Evolutionary conservation across 2,797 vertebrate species (phyloP).

Genomic region (Brachyrhaphis roseni): DNA sequence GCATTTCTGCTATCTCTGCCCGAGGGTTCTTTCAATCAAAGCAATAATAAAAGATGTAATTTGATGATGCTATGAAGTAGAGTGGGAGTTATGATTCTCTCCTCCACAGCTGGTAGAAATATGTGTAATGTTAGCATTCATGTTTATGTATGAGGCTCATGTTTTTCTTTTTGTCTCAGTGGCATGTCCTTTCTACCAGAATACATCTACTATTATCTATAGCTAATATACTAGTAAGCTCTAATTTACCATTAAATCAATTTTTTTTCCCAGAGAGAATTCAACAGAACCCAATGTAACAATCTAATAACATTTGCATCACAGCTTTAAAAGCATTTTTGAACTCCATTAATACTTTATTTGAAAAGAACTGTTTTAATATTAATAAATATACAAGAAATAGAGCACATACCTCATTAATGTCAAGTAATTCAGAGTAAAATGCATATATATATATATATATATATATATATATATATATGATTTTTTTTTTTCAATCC

Average conservation of each 20-base stretch:
- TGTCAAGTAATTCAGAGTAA: not conserved
- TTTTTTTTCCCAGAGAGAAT: not conserved
- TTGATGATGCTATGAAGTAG: conserved; percentile 3
- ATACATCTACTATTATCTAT: too few relatives aligned
- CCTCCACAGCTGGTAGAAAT: not conserved
- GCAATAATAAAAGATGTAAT: conserved; percentile 21
- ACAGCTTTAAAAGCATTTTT: conserved; percentile 3
- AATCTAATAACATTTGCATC: not conserved
- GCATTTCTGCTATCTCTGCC: not conserved
- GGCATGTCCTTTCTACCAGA: not conserved
- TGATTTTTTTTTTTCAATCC: not conserved
- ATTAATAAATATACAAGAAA: not conserved
- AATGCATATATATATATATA: not conserved
- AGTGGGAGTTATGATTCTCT: conserved; percentile 7
- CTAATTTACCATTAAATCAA: not conserved
- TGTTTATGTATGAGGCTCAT: conserved; percentile 1
- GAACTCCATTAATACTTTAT: not conserved
- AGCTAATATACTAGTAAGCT: not conserved
- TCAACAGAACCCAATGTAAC: not conserved
- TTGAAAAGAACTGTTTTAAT: not conserved
- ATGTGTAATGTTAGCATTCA: not conserved
- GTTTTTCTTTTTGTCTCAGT: not conserved
- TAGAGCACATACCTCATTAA: not conserved
- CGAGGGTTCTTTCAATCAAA: conserved; percentile 15
- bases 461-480: too few relatives aligned